Conservation (phyloP, 1,140 invertebrate genomes). For the Ylistrum balloti region DNA sequence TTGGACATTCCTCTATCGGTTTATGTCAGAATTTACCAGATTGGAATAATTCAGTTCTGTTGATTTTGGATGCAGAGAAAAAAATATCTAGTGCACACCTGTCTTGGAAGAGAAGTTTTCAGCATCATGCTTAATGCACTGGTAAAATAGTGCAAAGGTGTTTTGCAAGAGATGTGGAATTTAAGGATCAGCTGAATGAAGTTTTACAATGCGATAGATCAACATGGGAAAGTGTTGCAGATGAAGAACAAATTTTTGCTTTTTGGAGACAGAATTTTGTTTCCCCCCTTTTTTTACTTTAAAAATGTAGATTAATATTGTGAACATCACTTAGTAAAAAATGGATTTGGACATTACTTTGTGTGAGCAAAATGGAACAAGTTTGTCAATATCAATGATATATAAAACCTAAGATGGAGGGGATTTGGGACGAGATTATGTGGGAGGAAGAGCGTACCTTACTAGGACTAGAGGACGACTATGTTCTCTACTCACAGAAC, state of each 20-base stretch:
- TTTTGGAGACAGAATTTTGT: background rate
- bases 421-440: conserved; percentile 39
- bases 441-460: conserved; percentile 19
- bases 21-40: background rate
- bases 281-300: background rate
- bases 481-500: conserved; percentile 70
- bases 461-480: conserved; percentile 43
- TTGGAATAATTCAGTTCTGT: background rate
- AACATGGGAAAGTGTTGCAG: background rate
- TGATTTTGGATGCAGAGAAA: background rate
- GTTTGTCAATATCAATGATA: background rate
- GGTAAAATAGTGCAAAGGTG: background rate
- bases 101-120: background rate
- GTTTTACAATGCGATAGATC: background rate
- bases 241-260: background rate
- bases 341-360: background rate
- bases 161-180: background rate
- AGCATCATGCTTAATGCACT: background rate
- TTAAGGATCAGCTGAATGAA: background rate
- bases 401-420: conserved; percentile 29
- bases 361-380: background rate
- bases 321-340: too few relatives aligned
- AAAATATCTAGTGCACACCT: background rate
- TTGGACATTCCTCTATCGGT: background rate
- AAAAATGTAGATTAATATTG: too few relatives aligned